phyloP scores from a whole-genome alignment of 2,797 vertebrate genomes.

The Cynopterus sphinx region DNA sequence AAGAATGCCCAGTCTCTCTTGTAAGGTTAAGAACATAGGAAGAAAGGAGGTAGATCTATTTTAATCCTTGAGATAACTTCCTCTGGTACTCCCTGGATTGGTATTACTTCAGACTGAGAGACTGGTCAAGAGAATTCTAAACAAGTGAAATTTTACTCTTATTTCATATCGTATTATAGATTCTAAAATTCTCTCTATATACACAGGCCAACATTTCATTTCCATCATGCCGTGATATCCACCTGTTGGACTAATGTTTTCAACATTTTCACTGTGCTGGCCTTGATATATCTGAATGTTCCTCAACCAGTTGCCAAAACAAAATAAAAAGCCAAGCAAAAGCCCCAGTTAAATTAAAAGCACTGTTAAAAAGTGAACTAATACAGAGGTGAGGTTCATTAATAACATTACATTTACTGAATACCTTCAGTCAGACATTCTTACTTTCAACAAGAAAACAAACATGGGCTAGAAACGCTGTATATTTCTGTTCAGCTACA shows the following conservation, averaged over 20 bases:
- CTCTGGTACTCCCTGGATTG: neutral
- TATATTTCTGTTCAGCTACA: neutral
- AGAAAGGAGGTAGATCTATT: neutral
- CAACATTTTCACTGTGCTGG: neutral
- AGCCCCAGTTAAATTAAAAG: neutral
- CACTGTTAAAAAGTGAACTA: neutral
- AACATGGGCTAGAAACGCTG: neutral
- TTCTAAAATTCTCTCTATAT: neutral
- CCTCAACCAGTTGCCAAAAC: neutral
- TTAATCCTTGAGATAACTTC: neutral
- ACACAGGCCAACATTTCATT: neutral
- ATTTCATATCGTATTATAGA: neutral
- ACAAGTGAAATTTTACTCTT: neutral
- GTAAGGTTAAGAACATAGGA: neutral
- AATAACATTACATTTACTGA: neutral
- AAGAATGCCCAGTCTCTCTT: neutral
- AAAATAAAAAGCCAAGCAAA: neutral
- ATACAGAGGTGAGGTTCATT: neutral
- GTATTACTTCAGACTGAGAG: neutral
- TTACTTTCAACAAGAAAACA: neutral
- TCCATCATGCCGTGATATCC: neutral
- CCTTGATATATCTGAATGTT: neutral
- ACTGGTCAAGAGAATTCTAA: neutral
- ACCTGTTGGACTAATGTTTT: neutral
- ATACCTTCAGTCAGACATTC: neutral